Conservation (phyloP, 2,797 vertebrate species). For the Calcarius lapponicus region DNA sequence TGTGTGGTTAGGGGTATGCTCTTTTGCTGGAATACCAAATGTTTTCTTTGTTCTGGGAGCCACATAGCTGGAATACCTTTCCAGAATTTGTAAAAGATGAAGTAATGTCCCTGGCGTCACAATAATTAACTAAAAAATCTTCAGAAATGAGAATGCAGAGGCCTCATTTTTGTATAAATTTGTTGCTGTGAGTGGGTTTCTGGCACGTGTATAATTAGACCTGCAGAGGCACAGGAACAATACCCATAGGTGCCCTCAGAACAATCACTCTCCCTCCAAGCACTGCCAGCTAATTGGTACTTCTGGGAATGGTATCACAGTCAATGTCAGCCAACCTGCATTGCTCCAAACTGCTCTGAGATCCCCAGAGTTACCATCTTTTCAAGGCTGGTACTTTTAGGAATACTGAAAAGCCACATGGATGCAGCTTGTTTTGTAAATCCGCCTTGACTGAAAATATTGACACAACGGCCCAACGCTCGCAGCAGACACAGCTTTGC, state of each 20-base stretch:
- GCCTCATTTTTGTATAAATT: constrained; percentile 37
- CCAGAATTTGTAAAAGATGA: background rate
- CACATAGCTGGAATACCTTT: background rate
- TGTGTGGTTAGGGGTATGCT: background rate
- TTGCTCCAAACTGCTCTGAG: constrained; percentile 43
- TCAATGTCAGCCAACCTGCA: constrained; percentile 37
- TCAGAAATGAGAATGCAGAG: constrained; percentile 27
- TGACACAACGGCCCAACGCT: background rate
- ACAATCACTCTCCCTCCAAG: constrained; percentile 61
- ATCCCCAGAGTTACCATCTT: constrained; percentile 24
- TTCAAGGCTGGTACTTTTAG: constrained; percentile 44
- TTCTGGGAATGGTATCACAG: constrained; percentile 65
- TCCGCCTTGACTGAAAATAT: background rate
- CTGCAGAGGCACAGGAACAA: constrained; percentile 12
- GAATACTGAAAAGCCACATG: constrained; percentile 42
- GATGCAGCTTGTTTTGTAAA: background rate
- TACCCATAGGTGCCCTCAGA: constrained; percentile 57
- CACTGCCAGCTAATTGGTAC: constrained; percentile 68
- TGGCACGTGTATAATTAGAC: constrained; percentile 46
- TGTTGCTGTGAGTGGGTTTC: constrained; percentile 39
- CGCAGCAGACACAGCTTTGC: background rate
- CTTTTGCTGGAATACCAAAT: constrained; percentile 8
- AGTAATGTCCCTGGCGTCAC: background rate
- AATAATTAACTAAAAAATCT: constrained; percentile 49
- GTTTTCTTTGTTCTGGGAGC: constrained; percentile 21